Base-by-base conservation (phyloP, 2,888 invertebrate species). In the Acanthosepion pharaonis region DNA sequence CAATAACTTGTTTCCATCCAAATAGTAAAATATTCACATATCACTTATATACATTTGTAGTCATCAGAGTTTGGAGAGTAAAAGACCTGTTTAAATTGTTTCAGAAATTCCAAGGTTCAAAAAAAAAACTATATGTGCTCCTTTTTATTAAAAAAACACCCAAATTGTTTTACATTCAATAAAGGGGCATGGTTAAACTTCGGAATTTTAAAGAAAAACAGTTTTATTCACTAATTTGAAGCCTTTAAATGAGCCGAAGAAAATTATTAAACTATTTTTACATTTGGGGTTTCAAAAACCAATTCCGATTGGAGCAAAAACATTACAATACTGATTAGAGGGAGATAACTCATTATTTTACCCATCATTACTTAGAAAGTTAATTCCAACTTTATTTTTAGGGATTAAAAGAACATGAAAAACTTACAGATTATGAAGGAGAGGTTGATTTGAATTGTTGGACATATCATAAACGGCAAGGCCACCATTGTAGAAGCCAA, bases 391-490 rank as follows among this genome's bases (percentile, higher is more conserved):
- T 78, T n/a, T n/a, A n/a, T n/a, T 78, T 78, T 28, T n/a, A n/a
- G 28, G 8, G 55, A n/a, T 8, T 8, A 78, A 78, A 78, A 9
- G 33, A n/a, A 11, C 5, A 49, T 48, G 48, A 42, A 94, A 59
- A 94, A 96, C 97, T 97, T 96, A 97, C 97, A 97, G 96, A 94
- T 96, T 97, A 95, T 97, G 97, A 6, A 97, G 95, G 25, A 97
- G 96, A 23, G 97, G 96, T 95, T 97, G 97, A 96, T 97, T 96
- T 20, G 95, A 95, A 48, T 95, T 96, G 49, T 95, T 95, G 91
- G 96, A 96, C 5, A 97, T 97, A 96, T 97, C 97, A 95, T 97
- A 97, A 18, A 97, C 96, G 49, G 97, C 97, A 48, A 97, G 97
- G 78, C 97, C 97, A 48, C 97, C 97, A 96, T 97, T 97, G 95